These are phyloP conservation scores for Burhinus oedicnemus DNA, from an alignment of 2,113 vertebrate genomes.

Conservation along the genomic window DNA sequence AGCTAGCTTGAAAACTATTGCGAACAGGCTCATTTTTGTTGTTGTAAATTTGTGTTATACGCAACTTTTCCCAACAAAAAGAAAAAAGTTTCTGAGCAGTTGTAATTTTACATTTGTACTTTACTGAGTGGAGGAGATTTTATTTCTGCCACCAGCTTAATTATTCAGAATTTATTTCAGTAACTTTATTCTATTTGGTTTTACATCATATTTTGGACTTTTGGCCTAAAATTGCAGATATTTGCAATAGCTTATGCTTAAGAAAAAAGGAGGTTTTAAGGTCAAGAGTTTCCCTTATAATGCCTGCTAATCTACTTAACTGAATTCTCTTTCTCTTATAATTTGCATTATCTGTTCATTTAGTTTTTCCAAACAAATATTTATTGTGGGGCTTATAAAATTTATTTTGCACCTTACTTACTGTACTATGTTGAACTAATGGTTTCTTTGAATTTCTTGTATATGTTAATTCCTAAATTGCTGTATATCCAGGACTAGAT, in stretches of 20 bases:
- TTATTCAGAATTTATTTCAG: background rate
- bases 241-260: background rate
- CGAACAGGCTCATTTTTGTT: background rate
- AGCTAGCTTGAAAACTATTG: background rate
- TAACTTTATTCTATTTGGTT: background rate
- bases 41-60: background rate
- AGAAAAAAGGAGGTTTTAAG: background rate
- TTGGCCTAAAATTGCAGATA: background rate
- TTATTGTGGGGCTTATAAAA: background rate
- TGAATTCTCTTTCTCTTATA: conserved; percentile 9
- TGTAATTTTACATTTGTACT: background rate
- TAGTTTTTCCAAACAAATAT: background rate
- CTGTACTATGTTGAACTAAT: background rate
- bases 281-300: background rate
- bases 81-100: background rate
- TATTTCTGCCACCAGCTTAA: background rate
- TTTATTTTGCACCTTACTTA: background rate
- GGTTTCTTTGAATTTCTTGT: background rate
- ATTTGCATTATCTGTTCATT: background rate
- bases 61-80: background rate
- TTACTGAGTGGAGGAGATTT: background rate
- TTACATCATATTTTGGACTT: background rate
- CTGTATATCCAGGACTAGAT: background rate
- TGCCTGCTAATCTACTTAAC: conserved; percentile 17
- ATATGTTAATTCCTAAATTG: background rate